Conservation (phyloP, 2,888 invertebrate genomes). For the Ormyrus labotus region DNA sequence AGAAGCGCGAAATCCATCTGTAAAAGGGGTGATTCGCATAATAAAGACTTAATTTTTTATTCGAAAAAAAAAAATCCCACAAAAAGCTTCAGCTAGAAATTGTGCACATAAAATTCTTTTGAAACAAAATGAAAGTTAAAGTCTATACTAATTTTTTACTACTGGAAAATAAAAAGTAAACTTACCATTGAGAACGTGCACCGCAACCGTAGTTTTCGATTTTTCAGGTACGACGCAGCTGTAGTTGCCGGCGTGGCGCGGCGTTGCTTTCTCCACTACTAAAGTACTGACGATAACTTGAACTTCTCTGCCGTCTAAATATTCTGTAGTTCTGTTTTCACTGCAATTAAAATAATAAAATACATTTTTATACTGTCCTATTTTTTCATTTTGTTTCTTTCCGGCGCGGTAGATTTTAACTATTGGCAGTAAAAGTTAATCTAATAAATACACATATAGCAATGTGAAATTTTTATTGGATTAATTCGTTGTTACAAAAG, state of each 20-base stretch:
- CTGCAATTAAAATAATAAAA: constrained; percentile 68
- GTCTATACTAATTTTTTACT: too few relatives aligned
- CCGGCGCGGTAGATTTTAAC: too few relatives aligned
- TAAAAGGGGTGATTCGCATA: too few relatives aligned
- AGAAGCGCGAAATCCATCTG: too few relatives aligned
- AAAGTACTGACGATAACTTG: constrained; percentile 77
- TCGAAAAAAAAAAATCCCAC: too few relatives aligned
- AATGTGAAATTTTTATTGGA: background rate
- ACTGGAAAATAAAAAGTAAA: background rate
- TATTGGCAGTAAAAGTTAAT: too few relatives aligned
- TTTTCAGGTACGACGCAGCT: constrained; percentile 78
- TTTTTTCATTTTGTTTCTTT: background rate
- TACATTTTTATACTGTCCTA: background rate
- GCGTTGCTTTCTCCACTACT: constrained; percentile 78
- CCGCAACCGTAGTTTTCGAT: constrained; percentile 79
- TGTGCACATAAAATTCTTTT: too few relatives aligned
- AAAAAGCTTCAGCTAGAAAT: too few relatives aligned
- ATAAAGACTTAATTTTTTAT: too few relatives aligned
- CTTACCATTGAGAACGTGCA: constrained; percentile 81
- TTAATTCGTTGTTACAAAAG: background rate
- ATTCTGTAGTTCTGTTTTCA: constrained; percentile 75
- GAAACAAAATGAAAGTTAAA: too few relatives aligned
- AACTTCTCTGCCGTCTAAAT: constrained; percentile 70
- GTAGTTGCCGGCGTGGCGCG: constrained; percentile 80
- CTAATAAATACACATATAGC: too few relatives aligned